phyloP scores from a whole-genome alignment of 2,113 vertebrate genomes.

The Serilophus lunatus region DNA sequence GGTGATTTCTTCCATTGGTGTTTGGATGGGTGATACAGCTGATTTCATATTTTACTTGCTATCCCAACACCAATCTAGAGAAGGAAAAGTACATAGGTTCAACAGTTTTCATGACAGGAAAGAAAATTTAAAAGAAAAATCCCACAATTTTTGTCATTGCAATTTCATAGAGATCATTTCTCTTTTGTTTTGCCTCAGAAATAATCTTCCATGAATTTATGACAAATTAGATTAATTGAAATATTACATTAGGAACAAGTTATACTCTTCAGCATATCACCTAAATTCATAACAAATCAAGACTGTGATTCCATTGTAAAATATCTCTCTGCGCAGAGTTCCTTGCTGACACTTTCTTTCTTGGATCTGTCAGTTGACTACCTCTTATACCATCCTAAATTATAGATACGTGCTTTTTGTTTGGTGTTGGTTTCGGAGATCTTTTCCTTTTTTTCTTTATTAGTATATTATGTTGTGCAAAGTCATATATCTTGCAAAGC shows the following conservation, averaged over 20 bases:
- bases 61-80: not conserved
- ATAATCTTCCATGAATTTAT: not conserved
- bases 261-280: not conserved
- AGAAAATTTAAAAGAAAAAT: not conserved
- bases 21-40: not conserved
- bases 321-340: not conserved
- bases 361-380: not conserved
- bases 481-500: not conserved
- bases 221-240: not conserved
- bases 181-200: not conserved
- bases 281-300: not conserved
- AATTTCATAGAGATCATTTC: not conserved
- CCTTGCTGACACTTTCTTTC: not conserved
- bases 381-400: not conserved
- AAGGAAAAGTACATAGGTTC: not conserved
- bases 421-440: rapidly evolving
- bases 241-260: not conserved
- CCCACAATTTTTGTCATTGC: not conserved
- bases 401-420: not conserved
- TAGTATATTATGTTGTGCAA: not conserved
- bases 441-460: not conserved
- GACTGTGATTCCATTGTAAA: not conserved
- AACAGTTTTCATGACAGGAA: not conserved
- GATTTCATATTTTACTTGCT: not conserved
- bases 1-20: not conserved